phyloP scores from a whole-genome alignment of 1,140 invertebrate genomes.

The Drosophila grimshawi region DNA sequence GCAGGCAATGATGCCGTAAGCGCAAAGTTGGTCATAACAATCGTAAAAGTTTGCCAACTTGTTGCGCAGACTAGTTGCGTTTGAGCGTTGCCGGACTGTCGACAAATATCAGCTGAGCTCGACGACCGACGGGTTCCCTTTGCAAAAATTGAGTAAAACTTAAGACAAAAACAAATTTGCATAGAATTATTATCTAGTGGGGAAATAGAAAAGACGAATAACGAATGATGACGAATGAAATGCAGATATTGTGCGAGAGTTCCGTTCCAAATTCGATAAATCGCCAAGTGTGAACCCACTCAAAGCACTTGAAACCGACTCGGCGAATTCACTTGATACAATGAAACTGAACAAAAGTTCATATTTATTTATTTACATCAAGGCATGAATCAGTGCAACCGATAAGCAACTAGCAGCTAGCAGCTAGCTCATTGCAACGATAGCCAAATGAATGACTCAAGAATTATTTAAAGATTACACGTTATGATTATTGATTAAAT shows the following conservation, averaged over 20 bases:
- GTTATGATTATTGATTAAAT: neutral
- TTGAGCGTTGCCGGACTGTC: conserved; percentile 40
- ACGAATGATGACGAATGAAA: conserved; percentile 35
- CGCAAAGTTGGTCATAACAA: conserved; percentile 73
- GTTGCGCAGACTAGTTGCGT: conserved; percentile 50
- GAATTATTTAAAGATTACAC: conserved; percentile 1
- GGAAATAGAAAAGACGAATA: conserved; percentile 1
- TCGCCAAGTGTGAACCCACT: neutral
- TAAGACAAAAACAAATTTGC: neutral
- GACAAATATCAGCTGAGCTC: conserved; percentile 18
- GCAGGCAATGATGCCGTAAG: conserved; percentile 70
- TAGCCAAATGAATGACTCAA: conserved; percentile 16
- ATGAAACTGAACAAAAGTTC: neutral
- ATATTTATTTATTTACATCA: neutral
- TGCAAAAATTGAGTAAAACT: neutral
- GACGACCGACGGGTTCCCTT: neutral
- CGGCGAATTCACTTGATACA: conserved; percentile 1
- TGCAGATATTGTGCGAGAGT: conserved; percentile 10
- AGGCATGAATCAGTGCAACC: conserved; percentile 4
- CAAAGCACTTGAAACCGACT: neutral
- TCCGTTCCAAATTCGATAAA: neutral
- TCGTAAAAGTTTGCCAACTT: conserved; percentile 75
- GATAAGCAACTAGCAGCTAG: neutral
- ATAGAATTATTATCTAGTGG: too few species aligned
- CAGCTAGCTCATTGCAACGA: neutral